A percentile compares a stretch with the other conserved stretches of the same genome.
Conservation (phyloP, 2,797 vertebrate genomes). For the Lithobates sylvaticus region DNA sequence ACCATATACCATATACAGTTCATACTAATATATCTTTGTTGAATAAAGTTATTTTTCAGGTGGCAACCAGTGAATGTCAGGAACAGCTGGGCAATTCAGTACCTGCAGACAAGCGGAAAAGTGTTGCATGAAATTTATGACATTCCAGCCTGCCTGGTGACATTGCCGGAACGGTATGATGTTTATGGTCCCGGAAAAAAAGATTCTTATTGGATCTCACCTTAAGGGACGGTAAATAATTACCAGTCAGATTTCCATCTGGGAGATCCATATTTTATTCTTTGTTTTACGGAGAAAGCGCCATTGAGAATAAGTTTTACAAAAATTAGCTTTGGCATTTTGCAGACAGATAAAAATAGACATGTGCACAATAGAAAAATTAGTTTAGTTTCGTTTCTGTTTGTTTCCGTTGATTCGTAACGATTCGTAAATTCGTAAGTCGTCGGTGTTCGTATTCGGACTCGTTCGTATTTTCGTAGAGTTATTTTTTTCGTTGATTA, state of each 20-base stretch:
- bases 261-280: slow-evolving; percentile 16
- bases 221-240: slow-evolving; percentile 25
- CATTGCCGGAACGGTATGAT: slow-evolving; percentile 23
- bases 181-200: slow-evolving; percentile 48
- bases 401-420: no score
- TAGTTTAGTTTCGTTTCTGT: no score
- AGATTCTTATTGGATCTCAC: slow-evolving; percentile 47
- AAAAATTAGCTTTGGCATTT: background rate
- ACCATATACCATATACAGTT: no score
- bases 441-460: no score
- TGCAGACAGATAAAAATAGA: no score
- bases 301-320: background rate
- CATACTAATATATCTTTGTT: background rate
- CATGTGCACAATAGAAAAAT: no score
- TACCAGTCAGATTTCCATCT: slow-evolving; percentile 38
- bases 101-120: slow-evolving; percentile 67
- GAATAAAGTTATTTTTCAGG: background rate
- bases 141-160: slow-evolving; percentile 37
- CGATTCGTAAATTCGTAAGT: no score
- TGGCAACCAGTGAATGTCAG: slow-evolving; percentile 59
- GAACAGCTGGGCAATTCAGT: slow-evolving; percentile 66
- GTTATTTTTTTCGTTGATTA: no score
- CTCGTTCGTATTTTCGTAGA: no score
- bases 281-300: slow-evolving; percentile 30
- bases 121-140: slow-evolving; percentile 55